Conservation (phyloP, 2,888 invertebrate genomes). For the Mongoloraphidia duomilia region DNA sequence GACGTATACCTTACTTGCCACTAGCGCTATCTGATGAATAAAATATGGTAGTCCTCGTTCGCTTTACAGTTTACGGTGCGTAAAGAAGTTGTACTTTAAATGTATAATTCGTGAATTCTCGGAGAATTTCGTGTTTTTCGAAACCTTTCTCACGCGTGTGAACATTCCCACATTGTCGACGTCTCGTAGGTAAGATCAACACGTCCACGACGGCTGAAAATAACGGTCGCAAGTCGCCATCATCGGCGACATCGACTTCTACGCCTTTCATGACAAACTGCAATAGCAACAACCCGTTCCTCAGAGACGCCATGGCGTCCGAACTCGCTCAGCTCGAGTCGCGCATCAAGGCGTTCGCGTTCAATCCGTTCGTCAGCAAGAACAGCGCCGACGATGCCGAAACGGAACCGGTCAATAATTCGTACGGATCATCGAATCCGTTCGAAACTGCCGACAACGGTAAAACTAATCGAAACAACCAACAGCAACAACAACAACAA, state of each 20-base stretch:
- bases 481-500: neutral
- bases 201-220: too few species aligned
- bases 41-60: too few species aligned
- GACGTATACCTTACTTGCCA: too few species aligned
- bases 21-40: too few species aligned
- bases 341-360: constrained; percentile 4
- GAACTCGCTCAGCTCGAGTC: constrained; percentile 5
- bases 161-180: too few species aligned
- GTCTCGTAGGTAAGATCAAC: too few species aligned
- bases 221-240: neutral
- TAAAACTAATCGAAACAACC: neutral
- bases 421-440: neutral
- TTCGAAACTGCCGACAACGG: neutral
- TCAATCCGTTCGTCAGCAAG: constrained; percentile 1
- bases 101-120: too few species aligned
- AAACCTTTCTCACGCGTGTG: too few species aligned
- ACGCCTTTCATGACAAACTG: neutral
- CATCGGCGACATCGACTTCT: neutral
- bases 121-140: too few species aligned
- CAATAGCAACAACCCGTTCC: constrained; percentile 3
- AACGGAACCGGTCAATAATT: too few species aligned
- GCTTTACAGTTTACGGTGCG: too few species aligned
- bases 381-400: neutral
- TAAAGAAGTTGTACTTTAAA: too few species aligned
- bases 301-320: constrained; percentile 1